These are phyloP conservation scores for Coelinius sp. DNA, from an alignment of 2,888 invertebrate species.

Conservation along the genomic window DNA sequence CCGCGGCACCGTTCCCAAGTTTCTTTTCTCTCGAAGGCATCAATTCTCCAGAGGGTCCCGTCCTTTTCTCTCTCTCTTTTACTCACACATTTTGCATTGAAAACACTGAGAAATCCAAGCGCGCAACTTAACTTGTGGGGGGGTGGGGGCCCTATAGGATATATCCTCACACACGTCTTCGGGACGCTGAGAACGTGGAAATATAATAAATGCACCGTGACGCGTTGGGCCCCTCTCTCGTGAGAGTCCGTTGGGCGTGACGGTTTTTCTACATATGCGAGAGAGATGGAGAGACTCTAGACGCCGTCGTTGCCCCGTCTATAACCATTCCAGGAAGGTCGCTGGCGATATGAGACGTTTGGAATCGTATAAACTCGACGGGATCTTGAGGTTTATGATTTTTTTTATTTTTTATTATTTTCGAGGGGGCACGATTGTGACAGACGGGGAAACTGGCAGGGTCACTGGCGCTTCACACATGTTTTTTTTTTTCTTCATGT, in stretches of 20 bases:
- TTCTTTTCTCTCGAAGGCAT: slow-evolving; percentile 24
- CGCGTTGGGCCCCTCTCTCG: slow-evolving; percentile 49
- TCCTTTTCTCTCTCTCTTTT: slow-evolving; percentile 24
- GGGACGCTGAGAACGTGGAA: slow-evolving; percentile 62
- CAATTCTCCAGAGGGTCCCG: slow-evolving; percentile 17
- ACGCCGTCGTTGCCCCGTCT: slow-evolving; percentile 33
- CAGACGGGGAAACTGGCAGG: background rate
- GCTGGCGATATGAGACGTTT: slow-evolving; percentile 20
- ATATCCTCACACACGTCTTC: slow-evolving; percentile 36
- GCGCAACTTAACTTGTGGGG: slow-evolving; percentile 10
- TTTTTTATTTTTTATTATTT: background rate
- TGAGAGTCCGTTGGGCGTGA: slow-evolving; percentile 46
- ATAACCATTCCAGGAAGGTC: slow-evolving; percentile 64
- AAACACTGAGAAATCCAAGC: slow-evolving; percentile 22
- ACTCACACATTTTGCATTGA: slow-evolving; percentile 13
- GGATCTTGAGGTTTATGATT: background rate
- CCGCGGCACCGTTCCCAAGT: slow-evolving; percentile 24
- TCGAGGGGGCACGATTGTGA: background rate
- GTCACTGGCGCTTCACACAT: slow-evolving; percentile 15
- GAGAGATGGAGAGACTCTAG: slow-evolving; percentile 35
- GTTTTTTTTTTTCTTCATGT: background rate
- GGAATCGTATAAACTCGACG: slow-evolving; percentile 17
- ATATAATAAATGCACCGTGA: slow-evolving; percentile 70
- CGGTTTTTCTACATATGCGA: slow-evolving; percentile 40
- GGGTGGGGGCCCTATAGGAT: slow-evolving; percentile 13